These are phyloP conservation scores for Pteropus alecto DNA, from an alignment of 2,113 vertebrate genomes.

Conservation along the genomic window DNA sequence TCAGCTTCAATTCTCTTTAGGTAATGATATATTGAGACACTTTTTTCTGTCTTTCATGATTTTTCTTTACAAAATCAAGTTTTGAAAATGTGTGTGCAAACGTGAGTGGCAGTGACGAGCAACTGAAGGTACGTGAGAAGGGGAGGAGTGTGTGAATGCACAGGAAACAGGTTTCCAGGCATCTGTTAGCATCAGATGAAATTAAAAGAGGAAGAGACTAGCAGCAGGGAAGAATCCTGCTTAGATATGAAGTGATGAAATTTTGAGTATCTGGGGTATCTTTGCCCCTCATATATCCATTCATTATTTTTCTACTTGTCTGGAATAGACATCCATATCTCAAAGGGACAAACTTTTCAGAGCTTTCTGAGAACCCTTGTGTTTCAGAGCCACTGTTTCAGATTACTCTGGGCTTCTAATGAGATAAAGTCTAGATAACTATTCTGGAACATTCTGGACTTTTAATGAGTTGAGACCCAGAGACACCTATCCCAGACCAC, in stretches of 20 bases:
- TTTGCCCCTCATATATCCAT: not conserved
- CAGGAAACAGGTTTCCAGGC: not conserved
- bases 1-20: conserved; percentile 27
- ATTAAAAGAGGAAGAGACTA: not conserved
- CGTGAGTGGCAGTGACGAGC: not conserved
- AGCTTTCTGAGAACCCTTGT: not conserved
- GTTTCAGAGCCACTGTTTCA: not conserved
- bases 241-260: not conserved
- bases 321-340: not conserved
- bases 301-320: not conserved
- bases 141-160: not conserved
- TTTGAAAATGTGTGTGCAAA: conserved; percentile 45
- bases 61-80: conserved; percentile 38
- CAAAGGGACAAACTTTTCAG: not conserved
- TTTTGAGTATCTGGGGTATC: not conserved
- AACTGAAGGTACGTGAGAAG: not conserved
- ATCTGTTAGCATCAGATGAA: not conserved
- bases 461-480: not conserved
- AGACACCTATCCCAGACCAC: not conserved
- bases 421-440: not conserved
- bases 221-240: not conserved
- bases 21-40: not conserved
- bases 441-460: not conserved
- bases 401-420: not conserved
- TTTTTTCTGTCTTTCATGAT: conserved; percentile 47